Percentiles rank a stretch among this genome's conserved stretches.
These are phyloP conservation scores for Diploscapter pachys DNA, from an alignment of 1,140 invertebrate species.

Conservation along the genomic window DNA sequence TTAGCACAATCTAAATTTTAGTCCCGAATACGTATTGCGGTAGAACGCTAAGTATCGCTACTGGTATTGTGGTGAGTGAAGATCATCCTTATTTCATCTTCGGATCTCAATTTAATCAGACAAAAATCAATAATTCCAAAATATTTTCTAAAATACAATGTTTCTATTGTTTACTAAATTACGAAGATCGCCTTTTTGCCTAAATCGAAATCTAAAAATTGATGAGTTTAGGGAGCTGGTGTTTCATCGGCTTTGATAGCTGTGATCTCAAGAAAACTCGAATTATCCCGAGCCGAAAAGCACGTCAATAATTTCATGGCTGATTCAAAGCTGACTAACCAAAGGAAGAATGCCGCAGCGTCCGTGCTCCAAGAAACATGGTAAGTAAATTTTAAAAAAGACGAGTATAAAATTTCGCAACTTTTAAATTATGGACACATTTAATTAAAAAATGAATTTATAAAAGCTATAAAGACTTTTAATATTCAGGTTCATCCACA, in stretches of 20 bases:
- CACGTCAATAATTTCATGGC: slow-evolving; percentile 60
- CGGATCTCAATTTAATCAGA: neutral
- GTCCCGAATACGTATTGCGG: slow-evolving; percentile 56
- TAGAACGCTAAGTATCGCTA: slow-evolving; percentile 51
- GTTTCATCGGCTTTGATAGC: slow-evolving; percentile 58
- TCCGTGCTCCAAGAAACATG: slow-evolving; percentile 65
- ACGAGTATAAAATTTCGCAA: neutral
- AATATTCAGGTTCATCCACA: slow-evolving; percentile 54
- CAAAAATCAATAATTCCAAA: neutral
- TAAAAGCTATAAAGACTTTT: neutral
- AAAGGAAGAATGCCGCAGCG: slow-evolving; percentile 65
- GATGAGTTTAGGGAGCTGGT: slow-evolving; percentile 48
- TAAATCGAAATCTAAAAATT: too few relatives aligned
- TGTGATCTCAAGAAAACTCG: slow-evolving; percentile 58
- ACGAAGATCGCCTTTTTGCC: too few relatives aligned
- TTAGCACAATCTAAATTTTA: too few relatives aligned
- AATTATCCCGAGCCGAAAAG: slow-evolving; percentile 56
- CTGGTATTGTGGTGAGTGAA: slow-evolving; percentile 51
- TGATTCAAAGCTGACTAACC: slow-evolving; percentile 59
- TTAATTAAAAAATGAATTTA: neutral
- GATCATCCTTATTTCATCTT: too few relatives aligned
- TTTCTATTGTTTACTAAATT: too few relatives aligned
- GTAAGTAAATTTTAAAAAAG: slow-evolving; percentile 32
- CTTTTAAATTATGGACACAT: neutral
- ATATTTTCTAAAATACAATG: neutral